phyloP scores from a whole-genome alignment of 2,888 invertebrate species.

The Rotaria socialis region DNA sequence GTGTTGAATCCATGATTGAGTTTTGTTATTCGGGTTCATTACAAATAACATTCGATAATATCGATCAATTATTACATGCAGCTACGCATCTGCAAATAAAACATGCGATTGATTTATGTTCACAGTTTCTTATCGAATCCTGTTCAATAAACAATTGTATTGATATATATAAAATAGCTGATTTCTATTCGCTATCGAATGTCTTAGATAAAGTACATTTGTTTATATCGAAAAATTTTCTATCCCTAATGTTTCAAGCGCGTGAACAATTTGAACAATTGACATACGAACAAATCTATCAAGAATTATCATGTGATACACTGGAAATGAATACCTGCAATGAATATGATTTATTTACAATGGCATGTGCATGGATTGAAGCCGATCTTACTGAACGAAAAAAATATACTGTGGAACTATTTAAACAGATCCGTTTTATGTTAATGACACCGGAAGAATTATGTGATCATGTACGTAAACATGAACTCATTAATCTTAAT shows the following conservation, averaged over 20 bases:
- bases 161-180: constrained; percentile 28
- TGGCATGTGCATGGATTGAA: constrained; percentile 17
- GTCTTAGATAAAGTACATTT: not conserved
- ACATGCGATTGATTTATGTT: constrained; percentile 11
- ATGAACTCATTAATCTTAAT: not conserved
- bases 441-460: constrained; percentile 27
- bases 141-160: constrained; percentile 24
- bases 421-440: constrained; percentile 12
- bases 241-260: not conserved
- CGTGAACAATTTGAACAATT: constrained; percentile 35
- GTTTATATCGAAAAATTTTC: constrained; percentile 27
- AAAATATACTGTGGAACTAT: not conserved
- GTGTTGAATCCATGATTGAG: constrained; percentile 20
- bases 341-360: constrained; percentile 26
- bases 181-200: not conserved
- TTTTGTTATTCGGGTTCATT: constrained; percentile 4
- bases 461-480: not conserved
- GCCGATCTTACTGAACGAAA: not conserved
- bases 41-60: constrained; percentile 15
- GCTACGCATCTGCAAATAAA: constrained; percentile 29
- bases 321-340: not conserved
- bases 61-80: constrained; percentile 23
- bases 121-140: constrained; percentile 22
- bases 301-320: constrained; percentile 3
- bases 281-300: not conserved